Evolutionary conservation across 2,888 invertebrate species (phyloP).

Genomic region (Sialis fuliginosa): DNA sequence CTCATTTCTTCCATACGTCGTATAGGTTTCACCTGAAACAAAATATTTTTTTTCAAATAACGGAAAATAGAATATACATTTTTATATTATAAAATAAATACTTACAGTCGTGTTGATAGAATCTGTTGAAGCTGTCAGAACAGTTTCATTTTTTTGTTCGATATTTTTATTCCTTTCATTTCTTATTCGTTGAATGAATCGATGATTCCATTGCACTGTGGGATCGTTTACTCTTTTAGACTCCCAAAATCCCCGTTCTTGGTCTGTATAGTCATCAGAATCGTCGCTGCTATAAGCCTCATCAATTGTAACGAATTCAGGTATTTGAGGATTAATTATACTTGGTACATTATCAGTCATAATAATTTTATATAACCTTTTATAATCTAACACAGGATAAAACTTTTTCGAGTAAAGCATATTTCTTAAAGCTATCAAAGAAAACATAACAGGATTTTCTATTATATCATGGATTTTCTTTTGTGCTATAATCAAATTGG

Average conservation of each 20-base stretch:
- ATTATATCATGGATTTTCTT: constrained; percentile 45
- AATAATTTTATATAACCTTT: constrained; percentile 37
- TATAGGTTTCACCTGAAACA: constrained; percentile 26
- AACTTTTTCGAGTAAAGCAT: constrained; percentile 42
- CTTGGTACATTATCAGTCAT: constrained; percentile 34
- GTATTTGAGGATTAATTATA: constrained; percentile 24
- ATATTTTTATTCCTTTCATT: neutral
- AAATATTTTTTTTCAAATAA: constrained; percentile 1
- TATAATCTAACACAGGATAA: constrained; percentile 44
- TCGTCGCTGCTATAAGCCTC: constrained; percentile 8
- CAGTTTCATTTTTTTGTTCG: neutral
- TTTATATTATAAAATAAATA: constrained; percentile 10
- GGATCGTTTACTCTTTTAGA: constrained; percentile 4
- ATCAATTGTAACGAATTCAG: constrained; percentile 4
- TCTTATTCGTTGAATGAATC: constrained; percentile 3
- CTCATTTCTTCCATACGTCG: constrained; percentile 36
- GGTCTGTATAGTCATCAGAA: constrained; percentile 12
- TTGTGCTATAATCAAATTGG: constrained; percentile 43
- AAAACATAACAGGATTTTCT: constrained; percentile 53
- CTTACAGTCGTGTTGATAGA: constrained; percentile 38
- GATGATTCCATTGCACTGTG: constrained; percentile 7
- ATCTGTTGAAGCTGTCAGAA: constrained; percentile 22
- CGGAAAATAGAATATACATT: neutral
- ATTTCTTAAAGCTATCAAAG: constrained; percentile 50
- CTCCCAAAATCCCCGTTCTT: constrained; percentile 7